Evolutionary conservation across 64 coral and sea anemone genomes (phyloP).

Genomic region (Pocillopora verrucosa): DNA sequence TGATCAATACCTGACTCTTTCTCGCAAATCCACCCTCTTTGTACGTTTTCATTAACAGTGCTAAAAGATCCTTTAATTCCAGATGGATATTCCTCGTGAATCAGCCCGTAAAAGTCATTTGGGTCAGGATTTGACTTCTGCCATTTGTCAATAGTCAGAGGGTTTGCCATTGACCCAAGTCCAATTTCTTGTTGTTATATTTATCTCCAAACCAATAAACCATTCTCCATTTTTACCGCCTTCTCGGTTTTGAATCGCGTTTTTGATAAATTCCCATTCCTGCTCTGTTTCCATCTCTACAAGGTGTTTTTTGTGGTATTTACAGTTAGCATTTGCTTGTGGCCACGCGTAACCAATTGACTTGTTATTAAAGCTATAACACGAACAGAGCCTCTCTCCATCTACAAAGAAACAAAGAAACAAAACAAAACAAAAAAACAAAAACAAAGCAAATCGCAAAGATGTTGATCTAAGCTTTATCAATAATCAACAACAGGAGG

Average conservation of each 20-base stretch:
- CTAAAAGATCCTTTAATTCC: constrained; percentile 1
- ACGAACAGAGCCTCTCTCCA: neutral
- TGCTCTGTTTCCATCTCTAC: constrained; percentile 3
- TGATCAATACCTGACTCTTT: too few relatives aligned
- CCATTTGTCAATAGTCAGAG: constrained; percentile 14
- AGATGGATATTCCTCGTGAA: neutral
- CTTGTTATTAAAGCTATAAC: neutral
- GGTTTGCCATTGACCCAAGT: constrained; percentile 22
- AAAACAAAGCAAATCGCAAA: too few relatives aligned
- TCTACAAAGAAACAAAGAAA: neutral
- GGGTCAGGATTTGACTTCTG: neutral
- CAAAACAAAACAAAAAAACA: neutral
- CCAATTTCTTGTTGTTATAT: neutral
- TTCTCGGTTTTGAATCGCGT: neutral
- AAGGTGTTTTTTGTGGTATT: neutral
- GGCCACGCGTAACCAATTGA: neutral
- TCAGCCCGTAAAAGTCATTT: neutral
- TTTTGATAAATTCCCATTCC: neutral
- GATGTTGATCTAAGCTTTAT: too few relatives aligned
- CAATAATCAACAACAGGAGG: too few relatives aligned
- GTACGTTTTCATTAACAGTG: neutral
- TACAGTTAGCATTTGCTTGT: neutral
- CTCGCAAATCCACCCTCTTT: constrained; percentile 20
- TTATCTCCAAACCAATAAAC: neutral
- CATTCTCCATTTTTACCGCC: neutral